Conservation (phyloP, 2,113 vertebrate species). For the Lophius piscatorius region DNA sequence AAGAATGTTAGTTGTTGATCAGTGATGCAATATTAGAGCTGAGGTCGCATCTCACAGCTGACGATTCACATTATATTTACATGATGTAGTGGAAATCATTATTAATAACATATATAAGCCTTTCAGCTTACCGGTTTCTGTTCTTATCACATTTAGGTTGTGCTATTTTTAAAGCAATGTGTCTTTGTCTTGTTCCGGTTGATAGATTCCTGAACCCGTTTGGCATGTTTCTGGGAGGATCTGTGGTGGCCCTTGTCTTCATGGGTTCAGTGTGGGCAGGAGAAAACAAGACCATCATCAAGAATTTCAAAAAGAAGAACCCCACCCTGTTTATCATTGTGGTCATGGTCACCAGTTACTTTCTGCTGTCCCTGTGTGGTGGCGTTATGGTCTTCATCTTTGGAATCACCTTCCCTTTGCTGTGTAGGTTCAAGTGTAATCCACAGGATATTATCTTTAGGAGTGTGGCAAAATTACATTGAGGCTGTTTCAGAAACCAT, state of each 20-base stretch:
- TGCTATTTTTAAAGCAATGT: constrained; percentile 38
- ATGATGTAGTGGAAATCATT: constrained; percentile 37
- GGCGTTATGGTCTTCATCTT: constrained; percentile 97
- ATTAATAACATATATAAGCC: background rate
- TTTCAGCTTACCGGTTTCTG: background rate
- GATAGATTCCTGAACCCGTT: constrained; percentile 91
- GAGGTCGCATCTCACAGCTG: background rate
- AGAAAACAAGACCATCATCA: constrained; percentile 90
- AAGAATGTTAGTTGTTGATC: background rate
- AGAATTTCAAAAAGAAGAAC: constrained; percentile 92
- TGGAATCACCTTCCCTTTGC: constrained; percentile 92
- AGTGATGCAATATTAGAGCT: background rate
- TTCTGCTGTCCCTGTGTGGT: constrained; percentile 91
- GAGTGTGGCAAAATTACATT: background rate
- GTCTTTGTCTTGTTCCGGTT: constrained; percentile 6
- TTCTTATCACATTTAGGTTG: constrained; percentile 41
- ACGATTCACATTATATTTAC: background rate
- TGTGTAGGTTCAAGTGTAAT: constrained; percentile 82
- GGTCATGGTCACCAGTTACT: constrained; percentile 91
- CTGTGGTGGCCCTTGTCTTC: constrained; percentile 90
- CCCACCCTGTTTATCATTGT: constrained; percentile 86
- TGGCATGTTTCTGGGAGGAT: constrained; percentile 90
- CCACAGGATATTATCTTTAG: too few relatives aligned
- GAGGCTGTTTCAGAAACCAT: too few relatives aligned
- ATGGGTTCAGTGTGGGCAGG: constrained; percentile 91